Evolutionary conservation across 2,113 vertebrate genomes (phyloP), one percentile per base, ranked within the genome.

Genomic region (Pangasianodon hypophthalmus): DNA sequence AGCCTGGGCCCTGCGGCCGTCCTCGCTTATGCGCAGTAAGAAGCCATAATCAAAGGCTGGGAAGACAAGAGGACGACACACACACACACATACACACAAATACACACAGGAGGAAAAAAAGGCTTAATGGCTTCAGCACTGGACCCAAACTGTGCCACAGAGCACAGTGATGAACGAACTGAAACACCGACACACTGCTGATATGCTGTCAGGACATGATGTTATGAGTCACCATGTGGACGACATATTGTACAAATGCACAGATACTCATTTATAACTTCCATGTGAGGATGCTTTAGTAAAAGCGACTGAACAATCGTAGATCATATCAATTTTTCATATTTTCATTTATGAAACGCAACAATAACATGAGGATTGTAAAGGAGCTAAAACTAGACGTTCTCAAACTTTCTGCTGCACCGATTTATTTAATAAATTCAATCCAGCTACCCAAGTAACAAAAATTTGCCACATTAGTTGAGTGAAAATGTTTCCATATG

Each of bases 21-120:
- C 97, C 91, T 98, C 97, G 85, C 95, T 97, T 96, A 98, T 96
- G 95, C 95, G 95, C 91, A 98, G 97, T 96, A 98, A 96, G 96
- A 94, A 96, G 95, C 94, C 97, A 97, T 94, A 97, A 95, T 95
- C 96, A 93, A 96, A 96, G 96, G 97, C 98, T 99, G 98, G 94
- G 97, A 96, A 97, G 95, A 98, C 94, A 97, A 95, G 96, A 97
- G 95, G 95, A 96, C 90, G 96, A 86, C 95, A 82, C 37, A 91
- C 84, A 92, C 88, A 92, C 91, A 94, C 29, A 91, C 44, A 67
- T 84, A 95, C 89, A 92, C 91, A 94, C n/a, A 91, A 46, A 67
- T 83, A 95, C 87, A 94, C 67, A n/a, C n/a, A n/a, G 91, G 89
- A 5, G 2, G 9, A 9, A 75, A 75, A 79, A 62, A 80, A 32